Evolutionary conservation across 2,113 vertebrate genomes (phyloP).

Genomic region (Gallinago jamesoni): DNA sequence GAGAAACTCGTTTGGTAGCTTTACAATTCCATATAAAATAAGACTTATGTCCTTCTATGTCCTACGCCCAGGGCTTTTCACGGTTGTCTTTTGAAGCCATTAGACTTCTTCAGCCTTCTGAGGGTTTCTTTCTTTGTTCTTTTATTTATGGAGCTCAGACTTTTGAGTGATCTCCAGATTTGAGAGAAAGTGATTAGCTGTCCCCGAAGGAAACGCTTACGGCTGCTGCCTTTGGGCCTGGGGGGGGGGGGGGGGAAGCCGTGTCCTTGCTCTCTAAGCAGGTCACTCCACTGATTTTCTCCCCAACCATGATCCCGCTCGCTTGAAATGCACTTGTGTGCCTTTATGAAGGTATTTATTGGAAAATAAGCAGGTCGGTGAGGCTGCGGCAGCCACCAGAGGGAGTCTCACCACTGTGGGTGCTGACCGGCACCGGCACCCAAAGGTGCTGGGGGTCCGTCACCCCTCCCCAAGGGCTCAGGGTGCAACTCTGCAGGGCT

Average conservation of each 20-base stretch:
- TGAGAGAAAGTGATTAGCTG: background rate
- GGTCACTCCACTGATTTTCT: background rate
- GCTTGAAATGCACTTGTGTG: no score
- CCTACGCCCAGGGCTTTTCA: background rate
- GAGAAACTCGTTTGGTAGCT: background rate
- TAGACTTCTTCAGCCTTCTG: background rate
- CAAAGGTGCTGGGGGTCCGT: background rate
- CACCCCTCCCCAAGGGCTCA: background rate
- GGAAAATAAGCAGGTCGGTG: accelerated
- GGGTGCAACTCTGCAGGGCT: background rate
- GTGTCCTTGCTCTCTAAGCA: background rate
- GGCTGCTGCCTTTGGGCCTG: background rate
- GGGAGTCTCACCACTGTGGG: background rate
- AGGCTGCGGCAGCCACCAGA: background rate
- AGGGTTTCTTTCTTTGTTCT: background rate
- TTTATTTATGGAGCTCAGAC: background rate
- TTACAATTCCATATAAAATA: background rate
- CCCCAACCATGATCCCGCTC: accelerated
- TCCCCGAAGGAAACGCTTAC: background rate
- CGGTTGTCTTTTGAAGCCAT: background rate
- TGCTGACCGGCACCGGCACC: background rate
- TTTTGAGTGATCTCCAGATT: background rate
- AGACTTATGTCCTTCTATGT: background rate
- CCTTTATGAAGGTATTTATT: background rate
- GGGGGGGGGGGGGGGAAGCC: background rate